These are phyloP conservation scores for Gila orcuttii DNA, from an alignment of 2,113 vertebrate genomes.

Conservation along the genomic window DNA sequence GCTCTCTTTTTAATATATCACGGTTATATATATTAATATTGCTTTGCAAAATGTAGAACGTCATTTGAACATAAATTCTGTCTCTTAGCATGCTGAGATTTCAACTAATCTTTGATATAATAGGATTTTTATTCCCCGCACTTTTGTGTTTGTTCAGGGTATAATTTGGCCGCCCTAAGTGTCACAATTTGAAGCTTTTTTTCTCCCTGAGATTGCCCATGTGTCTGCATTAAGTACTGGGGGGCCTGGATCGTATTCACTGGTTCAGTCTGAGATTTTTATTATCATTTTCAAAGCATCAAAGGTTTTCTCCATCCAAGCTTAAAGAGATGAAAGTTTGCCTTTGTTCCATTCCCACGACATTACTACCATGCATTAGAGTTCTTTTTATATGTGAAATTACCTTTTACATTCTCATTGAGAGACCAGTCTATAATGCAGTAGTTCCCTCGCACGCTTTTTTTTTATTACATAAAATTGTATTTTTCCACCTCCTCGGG, in stretches of 20 bases:
- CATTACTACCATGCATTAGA: conserved; percentile 85
- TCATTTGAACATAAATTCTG: conserved; percentile 67
- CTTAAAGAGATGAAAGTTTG: conserved; percentile 88
- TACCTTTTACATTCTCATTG: conserved; percentile 87
- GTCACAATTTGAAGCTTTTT: conserved; percentile 69
- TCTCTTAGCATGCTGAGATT: conserved; percentile 64
- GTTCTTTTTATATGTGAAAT: conserved; percentile 86
- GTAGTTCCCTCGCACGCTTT: conserved; percentile 74
- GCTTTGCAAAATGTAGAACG: conserved; percentile 61
- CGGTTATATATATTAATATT: conserved; percentile 65
- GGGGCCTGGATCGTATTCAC: conserved; percentile 76
- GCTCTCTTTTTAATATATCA: conserved; percentile 51
- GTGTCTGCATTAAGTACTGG: conserved; percentile 80
- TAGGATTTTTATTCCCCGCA: conserved; percentile 67
- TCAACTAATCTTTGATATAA: conserved; percentile 73
- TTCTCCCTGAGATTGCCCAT: conserved; percentile 59
- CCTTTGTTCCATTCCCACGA: conserved; percentile 85
- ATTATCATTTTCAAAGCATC: conserved; percentile 88
- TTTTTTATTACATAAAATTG: conserved; percentile 74
- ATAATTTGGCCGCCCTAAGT: conserved; percentile 75
- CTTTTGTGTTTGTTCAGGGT: conserved; percentile 76
- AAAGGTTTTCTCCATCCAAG: conserved; percentile 84
- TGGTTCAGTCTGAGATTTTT: conserved; percentile 82
- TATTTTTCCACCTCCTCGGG: conserved; percentile 56
- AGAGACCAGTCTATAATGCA: conserved; percentile 79